Conservation (phyloP, 30 jellyfish, hydroid and myxozoan species). For the Sanderia malayensis region DNA sequence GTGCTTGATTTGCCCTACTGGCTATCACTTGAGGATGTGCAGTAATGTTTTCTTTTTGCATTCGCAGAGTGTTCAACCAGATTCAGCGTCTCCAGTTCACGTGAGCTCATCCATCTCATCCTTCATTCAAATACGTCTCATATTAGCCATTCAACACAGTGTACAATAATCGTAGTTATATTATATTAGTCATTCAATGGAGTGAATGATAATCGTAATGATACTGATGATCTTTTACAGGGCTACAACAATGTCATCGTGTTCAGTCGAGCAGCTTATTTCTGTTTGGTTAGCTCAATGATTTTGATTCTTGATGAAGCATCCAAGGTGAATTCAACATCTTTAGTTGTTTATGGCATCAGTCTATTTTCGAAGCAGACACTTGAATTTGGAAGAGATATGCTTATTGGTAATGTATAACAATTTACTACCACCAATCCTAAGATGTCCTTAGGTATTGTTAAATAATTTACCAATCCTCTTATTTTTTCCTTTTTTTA, state of each 20-base stretch:
- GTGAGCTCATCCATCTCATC: too few species aligned
- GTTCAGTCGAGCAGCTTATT: constrained; percentile 92
- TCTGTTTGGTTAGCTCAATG: constrained; percentile 62
- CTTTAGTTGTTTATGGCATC: constrained; percentile 64
- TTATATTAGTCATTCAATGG: too few species aligned
- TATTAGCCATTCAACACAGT: too few species aligned
- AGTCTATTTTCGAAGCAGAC: constrained; percentile 59
- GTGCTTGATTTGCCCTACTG: too few species aligned
- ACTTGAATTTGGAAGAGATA: constrained; percentile 75
- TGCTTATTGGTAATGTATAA: constrained; percentile 76
- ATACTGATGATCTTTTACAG: constrained; percentile 35
- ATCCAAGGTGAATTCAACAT: constrained; percentile 34
- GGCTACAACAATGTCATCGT: constrained; percentile 90
- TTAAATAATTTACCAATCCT: constrained; percentile 1
- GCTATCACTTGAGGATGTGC: too few species aligned
- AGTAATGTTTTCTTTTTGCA: neutral
- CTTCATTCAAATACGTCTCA: too few species aligned
- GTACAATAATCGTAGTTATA: too few species aligned
- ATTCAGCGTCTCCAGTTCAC: constrained; percentile 96
- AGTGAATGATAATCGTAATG: too few species aligned
- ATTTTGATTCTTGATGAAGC: constrained; percentile 70
- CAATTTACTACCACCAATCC: too few species aligned
- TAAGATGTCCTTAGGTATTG: too few species aligned
- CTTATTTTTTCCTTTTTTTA: constrained; percentile 7
- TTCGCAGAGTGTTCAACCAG: constrained; percentile 95